phyloP scores from a whole-genome alignment of 2,888 invertebrate genomes.

The Amiota minor region DNA sequence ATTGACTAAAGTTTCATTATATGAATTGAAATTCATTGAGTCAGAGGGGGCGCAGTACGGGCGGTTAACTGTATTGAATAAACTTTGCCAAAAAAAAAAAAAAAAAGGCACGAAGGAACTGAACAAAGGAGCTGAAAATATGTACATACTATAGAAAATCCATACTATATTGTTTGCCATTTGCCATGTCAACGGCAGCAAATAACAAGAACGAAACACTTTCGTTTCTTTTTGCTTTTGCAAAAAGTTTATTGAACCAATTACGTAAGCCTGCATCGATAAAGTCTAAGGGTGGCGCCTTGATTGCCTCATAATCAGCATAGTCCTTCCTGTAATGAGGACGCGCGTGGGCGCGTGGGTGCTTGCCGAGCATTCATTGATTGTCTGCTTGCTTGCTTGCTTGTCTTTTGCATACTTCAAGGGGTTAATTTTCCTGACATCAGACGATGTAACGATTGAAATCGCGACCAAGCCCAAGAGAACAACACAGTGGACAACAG shows the following conservation, averaged over 20 bases:
- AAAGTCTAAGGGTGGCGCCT: background rate
- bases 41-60: background rate
- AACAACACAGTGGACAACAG: background rate
- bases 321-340: conserved; percentile 13
- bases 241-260: conserved; percentile 64
- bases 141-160: background rate
- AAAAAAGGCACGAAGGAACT: conserved; percentile 4
- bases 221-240: conserved; percentile 20
- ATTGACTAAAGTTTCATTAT: too few relatives aligned
- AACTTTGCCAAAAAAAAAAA: conserved; percentile 29
- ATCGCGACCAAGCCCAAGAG: background rate
- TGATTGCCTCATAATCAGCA: background rate
- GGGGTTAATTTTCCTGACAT: background rate
- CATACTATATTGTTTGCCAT: conserved; percentile 37
- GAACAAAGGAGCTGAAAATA: background rate
- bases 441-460: background rate
- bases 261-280: conserved; percentile 51
- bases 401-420: background rate
- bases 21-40: background rate
- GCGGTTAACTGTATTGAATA: conserved; percentile 24
- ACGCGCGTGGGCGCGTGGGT: conserved; percentile 15
- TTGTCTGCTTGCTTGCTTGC: background rate
- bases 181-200: conserved; percentile 55
- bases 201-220: conserved; percentile 48
- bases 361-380: too few relatives aligned